These are phyloP conservation scores for Volucella inflata DNA, from an alignment of 2,888 invertebrate species.

Conservation along the genomic window DNA sequence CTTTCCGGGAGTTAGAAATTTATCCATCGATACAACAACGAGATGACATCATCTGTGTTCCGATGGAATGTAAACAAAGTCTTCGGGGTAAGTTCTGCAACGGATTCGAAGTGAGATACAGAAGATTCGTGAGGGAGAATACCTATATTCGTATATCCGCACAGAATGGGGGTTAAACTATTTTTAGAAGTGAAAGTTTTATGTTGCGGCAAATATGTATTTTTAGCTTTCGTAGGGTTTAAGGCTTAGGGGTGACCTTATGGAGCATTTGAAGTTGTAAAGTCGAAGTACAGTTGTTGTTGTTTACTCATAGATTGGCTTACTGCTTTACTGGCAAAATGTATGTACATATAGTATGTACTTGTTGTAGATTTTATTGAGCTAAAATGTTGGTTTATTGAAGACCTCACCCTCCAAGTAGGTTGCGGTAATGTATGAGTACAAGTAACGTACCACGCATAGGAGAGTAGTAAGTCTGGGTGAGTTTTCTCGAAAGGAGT, in stretches of 20 bases:
- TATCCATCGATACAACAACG: neutral
- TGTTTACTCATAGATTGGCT: neutral
- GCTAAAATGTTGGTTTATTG: slow-evolving; percentile 24
- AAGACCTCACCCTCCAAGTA: slow-evolving; percentile 16
- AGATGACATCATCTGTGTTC: slow-evolving; percentile 43
- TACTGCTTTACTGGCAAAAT: slow-evolving; percentile 14
- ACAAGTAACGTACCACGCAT: slow-evolving; percentile 6
- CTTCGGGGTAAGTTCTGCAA: neutral
- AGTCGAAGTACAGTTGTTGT: neutral
- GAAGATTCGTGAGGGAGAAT: neutral
- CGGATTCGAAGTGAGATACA: neutral
- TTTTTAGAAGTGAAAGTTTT: slow-evolving; percentile 12
- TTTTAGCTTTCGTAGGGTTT: neutral
- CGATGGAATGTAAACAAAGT: neutral
- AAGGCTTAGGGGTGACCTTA: neutral
- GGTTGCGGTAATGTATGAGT: slow-evolving; percentile 21
- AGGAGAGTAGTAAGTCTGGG: neutral
- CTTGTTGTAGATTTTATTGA: neutral
- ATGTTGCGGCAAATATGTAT: slow-evolving; percentile 1
- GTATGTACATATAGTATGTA: neutral
- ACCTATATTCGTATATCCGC: neutral
- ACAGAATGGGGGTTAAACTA: neutral
- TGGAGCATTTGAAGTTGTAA: neutral
- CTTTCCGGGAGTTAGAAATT: slow-evolving; percentile 25
- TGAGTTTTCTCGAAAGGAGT: neutral